Conservation (phyloP, 1,140 invertebrate species). For the Mizuhopecten yessoensis region DNA sequence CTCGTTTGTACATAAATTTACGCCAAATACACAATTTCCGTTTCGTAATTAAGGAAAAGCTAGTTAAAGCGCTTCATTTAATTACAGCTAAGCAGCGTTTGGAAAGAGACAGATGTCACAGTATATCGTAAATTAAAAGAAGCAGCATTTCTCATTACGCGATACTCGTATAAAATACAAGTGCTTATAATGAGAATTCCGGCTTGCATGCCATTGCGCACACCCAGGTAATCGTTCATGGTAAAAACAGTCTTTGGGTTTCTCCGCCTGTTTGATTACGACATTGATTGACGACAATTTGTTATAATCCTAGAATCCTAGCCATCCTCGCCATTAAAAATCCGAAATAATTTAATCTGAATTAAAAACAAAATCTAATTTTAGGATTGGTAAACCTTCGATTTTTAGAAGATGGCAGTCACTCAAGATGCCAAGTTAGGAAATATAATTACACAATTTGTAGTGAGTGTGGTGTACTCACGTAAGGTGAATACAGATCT, state of each 20-base stretch:
- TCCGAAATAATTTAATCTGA: not conserved
- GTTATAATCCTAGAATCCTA: not conserved
- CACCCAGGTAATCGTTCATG: not conserved
- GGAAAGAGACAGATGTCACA: not conserved
- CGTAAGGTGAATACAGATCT: no score
- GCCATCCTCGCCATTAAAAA: not conserved
- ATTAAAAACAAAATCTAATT: not conserved
- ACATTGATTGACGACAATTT: not conserved
- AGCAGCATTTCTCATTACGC: not conserved
- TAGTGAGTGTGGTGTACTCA: no score
- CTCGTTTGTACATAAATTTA: constrained; percentile 8
- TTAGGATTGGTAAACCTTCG: no score
- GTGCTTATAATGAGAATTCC: not conserved
- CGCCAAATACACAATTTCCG: not conserved
- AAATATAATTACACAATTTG: no score
- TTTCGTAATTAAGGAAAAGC: not conserved
- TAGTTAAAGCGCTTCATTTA: not conserved
- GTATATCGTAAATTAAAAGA: constrained; percentile 34
- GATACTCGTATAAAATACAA: not conserved
- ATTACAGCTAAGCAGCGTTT: not conserved
- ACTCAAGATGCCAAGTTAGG: no score
- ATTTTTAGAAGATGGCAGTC: no score
- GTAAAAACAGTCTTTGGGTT: no score
- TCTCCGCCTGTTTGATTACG: not conserved
- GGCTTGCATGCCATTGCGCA: not conserved